Percentiles rank a stretch among this genome's conserved stretches.
These are phyloP conservation scores for Cryptus viduatorius DNA, from an alignment of 2,888 invertebrate genomes.

Conservation along the genomic window DNA sequence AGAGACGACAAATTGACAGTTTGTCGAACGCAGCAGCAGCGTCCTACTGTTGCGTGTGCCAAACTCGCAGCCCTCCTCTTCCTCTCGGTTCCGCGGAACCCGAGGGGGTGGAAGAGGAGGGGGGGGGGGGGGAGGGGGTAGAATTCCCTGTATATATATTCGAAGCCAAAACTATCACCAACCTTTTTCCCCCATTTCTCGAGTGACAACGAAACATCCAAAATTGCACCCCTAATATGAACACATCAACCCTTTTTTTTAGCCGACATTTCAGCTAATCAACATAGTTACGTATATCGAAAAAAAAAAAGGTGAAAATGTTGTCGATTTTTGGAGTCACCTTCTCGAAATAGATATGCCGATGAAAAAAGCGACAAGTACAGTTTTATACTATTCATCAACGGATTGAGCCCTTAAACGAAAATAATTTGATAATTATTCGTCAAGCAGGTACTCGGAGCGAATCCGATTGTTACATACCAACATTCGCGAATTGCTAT, in stretches of 20 bases:
- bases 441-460: background rate
- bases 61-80: slow-evolving; percentile 38
- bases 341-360: too few species aligned
- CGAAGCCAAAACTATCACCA: slow-evolving; percentile 76
- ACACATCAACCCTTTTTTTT: background rate
- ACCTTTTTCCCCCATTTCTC: background rate
- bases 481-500: slow-evolving; percentile 26
- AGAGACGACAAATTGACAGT: slow-evolving; percentile 81
- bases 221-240: background rate
- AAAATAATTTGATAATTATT: slow-evolving; percentile 36
- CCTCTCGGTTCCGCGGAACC: background rate
- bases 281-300: too few species aligned
- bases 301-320: too few species aligned
- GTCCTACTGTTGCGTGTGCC: slow-evolving; percentile 29
- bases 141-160: background rate
- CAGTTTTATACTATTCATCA: background rate
- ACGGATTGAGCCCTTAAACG: background rate
- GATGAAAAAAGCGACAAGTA: too few species aligned
- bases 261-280: too few species aligned
- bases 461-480: slow-evolving; percentile 1
- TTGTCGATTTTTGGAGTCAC: too few species aligned
- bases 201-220: background rate
- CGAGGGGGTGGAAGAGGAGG: background rate
- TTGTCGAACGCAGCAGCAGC: slow-evolving; percentile 81
- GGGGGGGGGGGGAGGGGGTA: background rate